Evolutionary conservation across 2,888 invertebrate species (phyloP).

Genomic region (Tridacna gigas): DNA sequence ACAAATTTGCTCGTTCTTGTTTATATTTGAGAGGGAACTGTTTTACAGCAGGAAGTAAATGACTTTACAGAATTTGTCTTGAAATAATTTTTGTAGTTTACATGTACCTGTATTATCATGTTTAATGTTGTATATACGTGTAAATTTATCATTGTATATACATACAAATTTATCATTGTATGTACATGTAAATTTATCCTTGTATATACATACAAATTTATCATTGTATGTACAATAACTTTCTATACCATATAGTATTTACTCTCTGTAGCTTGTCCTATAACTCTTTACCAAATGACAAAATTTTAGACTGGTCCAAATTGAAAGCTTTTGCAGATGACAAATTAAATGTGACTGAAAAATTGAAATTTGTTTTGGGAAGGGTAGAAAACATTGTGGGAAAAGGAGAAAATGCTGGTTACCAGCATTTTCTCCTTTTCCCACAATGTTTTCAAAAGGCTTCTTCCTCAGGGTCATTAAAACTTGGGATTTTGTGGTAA

Average conservation of each 20-base stretch:
- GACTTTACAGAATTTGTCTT: not conserved
- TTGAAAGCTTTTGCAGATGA: too few relatives aligned
- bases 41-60: not conserved
- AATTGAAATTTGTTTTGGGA: too few relatives aligned
- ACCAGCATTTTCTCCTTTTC: not conserved
- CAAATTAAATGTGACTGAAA: too few relatives aligned
- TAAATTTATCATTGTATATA: not conserved
- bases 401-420: conserved; percentile 7
- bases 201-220: not conserved
- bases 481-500: not conserved
- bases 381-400: not conserved
- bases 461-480: not conserved
- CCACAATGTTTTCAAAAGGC: not conserved
- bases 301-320: too few relatives aligned
- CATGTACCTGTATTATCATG: not conserved
- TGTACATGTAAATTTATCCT: not conserved
- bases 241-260: not conserved
- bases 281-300: too few relatives aligned
- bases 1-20: too few relatives aligned
- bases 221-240: not conserved
- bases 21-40: too few relatives aligned
- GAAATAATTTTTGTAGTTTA: not conserved
- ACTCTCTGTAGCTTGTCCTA: too few relatives aligned
- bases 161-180: not conserved
- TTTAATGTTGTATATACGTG: not conserved